A percentile compares a stretch with the other conserved stretches of the same genome.
These are phyloP conservation scores for Acropora yongei DNA, from an alignment of 64 coral and sea anemone genomes.

Conservation along the genomic window DNA sequence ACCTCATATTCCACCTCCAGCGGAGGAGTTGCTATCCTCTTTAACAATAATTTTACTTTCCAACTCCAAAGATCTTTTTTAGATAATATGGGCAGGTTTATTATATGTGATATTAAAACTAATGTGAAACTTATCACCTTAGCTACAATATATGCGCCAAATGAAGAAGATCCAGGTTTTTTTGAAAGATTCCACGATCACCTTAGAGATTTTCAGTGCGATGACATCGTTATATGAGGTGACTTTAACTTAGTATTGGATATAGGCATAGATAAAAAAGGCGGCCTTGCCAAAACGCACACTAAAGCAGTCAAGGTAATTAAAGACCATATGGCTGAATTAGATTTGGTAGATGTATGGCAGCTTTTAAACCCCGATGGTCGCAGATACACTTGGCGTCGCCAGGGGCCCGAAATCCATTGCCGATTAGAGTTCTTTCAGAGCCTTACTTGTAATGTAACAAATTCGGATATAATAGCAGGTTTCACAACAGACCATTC, in stretches of 20 bases:
- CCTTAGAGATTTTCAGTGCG: neutral
- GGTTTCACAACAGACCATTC: neutral
- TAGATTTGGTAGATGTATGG: neutral
- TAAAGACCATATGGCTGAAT: neutral
- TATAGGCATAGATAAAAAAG: neutral
- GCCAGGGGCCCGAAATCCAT: neutral
- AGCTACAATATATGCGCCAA: neutral
- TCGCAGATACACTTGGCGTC: neutral
- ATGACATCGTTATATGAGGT: neutral
- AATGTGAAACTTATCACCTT: neutral
- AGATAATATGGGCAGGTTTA: neutral
- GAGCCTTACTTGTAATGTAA: neutral
- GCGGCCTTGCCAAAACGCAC: neutral
- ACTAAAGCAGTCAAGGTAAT: neutral
- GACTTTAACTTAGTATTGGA: neutral
- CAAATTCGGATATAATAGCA: neutral
- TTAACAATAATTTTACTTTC: no score
- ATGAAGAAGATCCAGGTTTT: neutral
- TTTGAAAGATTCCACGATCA: neutral
- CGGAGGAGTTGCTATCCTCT: no score
- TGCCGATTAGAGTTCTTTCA: neutral
- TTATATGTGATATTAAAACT: neutral
- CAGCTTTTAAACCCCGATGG: neutral
- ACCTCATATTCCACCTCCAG: no score
- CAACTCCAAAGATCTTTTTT: neutral